Percentiles rank a stretch among this genome's conserved stretches.
Conservation (phyloP, 2,888 invertebrate genomes). For the Dolichomitus sp. region DNA sequence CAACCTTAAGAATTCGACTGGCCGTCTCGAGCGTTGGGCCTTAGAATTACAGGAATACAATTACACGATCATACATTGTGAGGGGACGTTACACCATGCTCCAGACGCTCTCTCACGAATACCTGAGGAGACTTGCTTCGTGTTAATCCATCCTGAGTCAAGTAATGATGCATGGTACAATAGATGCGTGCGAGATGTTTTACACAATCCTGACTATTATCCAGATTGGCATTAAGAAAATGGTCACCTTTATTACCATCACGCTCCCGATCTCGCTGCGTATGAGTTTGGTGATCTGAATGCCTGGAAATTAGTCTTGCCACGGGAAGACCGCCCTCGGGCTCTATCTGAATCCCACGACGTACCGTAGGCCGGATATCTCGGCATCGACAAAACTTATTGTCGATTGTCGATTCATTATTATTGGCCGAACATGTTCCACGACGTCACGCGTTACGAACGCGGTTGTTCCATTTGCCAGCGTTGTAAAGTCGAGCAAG, state of each 20-base stretch:
- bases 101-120: conserved; percentile 63
- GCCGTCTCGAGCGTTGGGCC: conserved; percentile 67
- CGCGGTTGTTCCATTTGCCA: not conserved
- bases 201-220: too few species aligned
- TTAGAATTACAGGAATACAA: conserved; percentile 66
- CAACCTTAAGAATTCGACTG: conserved; percentile 66
- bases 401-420: not conserved
- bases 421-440: not conserved
- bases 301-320: not conserved
- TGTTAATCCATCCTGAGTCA: not conserved
- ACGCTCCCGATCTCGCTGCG: too few species aligned
- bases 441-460: not conserved
- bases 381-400: not conserved
- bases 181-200: too few species aligned
- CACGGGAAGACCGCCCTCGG: not conserved
- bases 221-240: too few species aligned
- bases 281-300: too few species aligned
- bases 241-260: too few species aligned
- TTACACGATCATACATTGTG: conserved; percentile 61
- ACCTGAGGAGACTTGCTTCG: not conserved
- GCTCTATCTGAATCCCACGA: not conserved
- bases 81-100: conserved; percentile 55
- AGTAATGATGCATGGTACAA: not conserved
- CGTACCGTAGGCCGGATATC: not conserved
- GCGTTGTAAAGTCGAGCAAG: not conserved